Evolutionary conservation across 2,113 vertebrate genomes (phyloP), one percentile per base, ranked within the genome.

Genomic region (Polyodon spathula): DNA sequence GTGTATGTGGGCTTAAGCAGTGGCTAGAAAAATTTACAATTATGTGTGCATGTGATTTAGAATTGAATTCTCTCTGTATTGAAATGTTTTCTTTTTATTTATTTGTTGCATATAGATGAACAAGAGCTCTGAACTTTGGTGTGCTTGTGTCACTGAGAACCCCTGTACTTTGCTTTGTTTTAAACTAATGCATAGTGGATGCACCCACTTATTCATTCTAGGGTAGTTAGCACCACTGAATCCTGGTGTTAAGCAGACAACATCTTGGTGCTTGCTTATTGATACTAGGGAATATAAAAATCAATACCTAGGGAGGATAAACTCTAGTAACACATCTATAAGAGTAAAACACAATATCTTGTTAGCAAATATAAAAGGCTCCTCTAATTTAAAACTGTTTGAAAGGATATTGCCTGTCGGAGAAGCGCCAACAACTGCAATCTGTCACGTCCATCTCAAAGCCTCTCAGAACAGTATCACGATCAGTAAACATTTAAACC

Each of bases 271-370:
- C 76, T 74, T 82, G 75, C 67, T 68, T 68, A 59, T 60, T 76
- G 71, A 79, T 74, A 74, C 61, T 72, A 72, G 67, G 68, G 75
- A 81, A 79, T 77, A 71, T 71, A 78, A 81, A 75, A 65, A 76
- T 75, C 77, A 77, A 78, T 65, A 73, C 37, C 65, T 66, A 37
- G 65, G 79, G 53, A 68, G 63, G 39, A 6, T 71, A 78, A 72
- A 65, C 41, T 62, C 62, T 57, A 63, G 77, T 37, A 8, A 68
- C 60, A 39, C 63, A 78, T 78, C 70, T 71, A 63, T 75, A 73
- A 71, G 63, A 14, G 56, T 64, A 73, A 73, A 84, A 51, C 7
- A 1, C 67, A 72, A 66, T 50, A 41, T 1, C 40, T 56, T 66
- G 56, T 65, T 69, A 66, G 59, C 27, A 70, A 16, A 68, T 56